Evolutionary conservation across 2,113 vertebrate species (phyloP).

Genomic region (Delphinus delphis): DNA sequence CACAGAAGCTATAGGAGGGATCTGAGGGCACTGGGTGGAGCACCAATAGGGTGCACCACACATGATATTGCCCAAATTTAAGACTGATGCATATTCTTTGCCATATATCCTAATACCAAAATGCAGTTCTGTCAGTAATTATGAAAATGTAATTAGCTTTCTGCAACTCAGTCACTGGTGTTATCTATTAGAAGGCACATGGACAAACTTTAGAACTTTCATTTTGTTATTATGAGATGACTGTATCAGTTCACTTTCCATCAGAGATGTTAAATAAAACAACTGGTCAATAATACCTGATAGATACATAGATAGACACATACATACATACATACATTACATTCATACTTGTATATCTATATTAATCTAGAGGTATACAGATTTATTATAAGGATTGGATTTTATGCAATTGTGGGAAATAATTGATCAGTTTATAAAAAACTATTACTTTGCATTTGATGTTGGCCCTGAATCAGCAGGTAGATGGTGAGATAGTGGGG

Average conservation of each 20-base stretch:
- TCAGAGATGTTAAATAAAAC: background rate
- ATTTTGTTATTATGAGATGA: background rate
- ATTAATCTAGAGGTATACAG: background rate
- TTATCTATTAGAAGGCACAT: background rate
- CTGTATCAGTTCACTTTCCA: background rate
- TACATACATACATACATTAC: background rate
- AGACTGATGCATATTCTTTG: background rate
- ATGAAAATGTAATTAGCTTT: background rate
- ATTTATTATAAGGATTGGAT: background rate
- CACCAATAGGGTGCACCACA: background rate
- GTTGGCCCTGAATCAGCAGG: rapidly evolving
- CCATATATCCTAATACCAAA: background rate
- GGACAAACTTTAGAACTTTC: background rate
- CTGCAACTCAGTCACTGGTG: background rate
- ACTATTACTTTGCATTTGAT: background rate
- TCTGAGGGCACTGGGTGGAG: rapidly evolving
- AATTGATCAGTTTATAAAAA: background rate
- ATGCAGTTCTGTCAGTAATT: rapidly evolving
- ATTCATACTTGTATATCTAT: background rate
- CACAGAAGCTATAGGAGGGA: too few species aligned
- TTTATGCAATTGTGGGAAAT: background rate
- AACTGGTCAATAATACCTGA: background rate
- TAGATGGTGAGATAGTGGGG: background rate
- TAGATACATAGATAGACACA: background rate
- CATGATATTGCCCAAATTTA: too few species aligned